A percentile compares a stretch with the other conserved stretches of the same genome.
Evolutionary conservation across 2,888 invertebrate genomes (phyloP).

Genomic region (Caenorhabditis uteleia): DNA sequence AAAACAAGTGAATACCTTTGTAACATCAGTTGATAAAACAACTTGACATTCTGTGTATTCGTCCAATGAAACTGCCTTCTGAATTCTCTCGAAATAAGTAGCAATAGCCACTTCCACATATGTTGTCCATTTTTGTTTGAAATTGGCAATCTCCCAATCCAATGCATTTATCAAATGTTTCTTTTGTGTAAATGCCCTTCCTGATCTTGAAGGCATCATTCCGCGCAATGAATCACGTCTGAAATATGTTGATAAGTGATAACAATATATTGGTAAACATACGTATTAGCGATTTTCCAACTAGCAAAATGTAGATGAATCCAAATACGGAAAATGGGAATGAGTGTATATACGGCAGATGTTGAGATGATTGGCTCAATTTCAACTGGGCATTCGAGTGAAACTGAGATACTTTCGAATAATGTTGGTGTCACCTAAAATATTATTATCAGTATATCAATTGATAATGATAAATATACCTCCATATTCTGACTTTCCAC

Average conservation of each 20-base stretch:
- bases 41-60: slow-evolving; percentile 34
- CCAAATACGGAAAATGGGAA: slow-evolving; percentile 30
- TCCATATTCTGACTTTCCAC: too few species aligned
- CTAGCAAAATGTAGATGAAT: slow-evolving; percentile 30
- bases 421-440: slow-evolving; percentile 17
- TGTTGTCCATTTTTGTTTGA: slow-evolving; percentile 27
- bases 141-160: slow-evolving; percentile 18
- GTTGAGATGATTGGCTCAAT: slow-evolving; percentile 33
- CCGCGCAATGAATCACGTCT: slow-evolving; percentile 33
- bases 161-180: slow-evolving; percentile 27
- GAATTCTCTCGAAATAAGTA: slow-evolving; percentile 19
- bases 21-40: slow-evolving; percentile 14
- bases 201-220: slow-evolving; percentile 19
- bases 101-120: slow-evolving; percentile 19
- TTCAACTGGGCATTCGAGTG: slow-evolving; percentile 26
- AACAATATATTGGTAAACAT: background rate
- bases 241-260: background rate
- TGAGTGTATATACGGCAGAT: slow-evolving; percentile 16
- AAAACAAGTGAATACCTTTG: too few species aligned
- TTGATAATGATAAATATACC: too few species aligned
- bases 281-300: slow-evolving; percentile 26
- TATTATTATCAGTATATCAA: background rate
- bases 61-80: slow-evolving; percentile 29
- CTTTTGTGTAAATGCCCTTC: slow-evolving; percentile 6
- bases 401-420: slow-evolving; percentile 27